phyloP scores from a whole-genome alignment of 2,888 invertebrate species.

The Quadroppia sp. region DNA sequence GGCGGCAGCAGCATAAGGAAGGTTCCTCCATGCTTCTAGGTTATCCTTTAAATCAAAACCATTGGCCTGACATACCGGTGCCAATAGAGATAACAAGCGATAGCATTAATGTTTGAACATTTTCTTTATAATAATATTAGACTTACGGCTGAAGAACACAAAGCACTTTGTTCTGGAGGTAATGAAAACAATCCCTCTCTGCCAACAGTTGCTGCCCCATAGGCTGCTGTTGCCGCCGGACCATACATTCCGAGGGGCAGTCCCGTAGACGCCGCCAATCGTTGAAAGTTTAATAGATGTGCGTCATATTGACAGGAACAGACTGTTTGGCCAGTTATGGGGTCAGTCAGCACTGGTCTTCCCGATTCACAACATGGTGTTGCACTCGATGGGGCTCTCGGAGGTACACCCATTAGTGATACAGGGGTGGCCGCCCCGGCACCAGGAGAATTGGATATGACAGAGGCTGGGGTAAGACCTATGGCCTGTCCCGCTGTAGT shows the following conservation, averaged over 20 bases:
- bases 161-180: constrained; percentile 53
- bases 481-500: constrained; percentile 32
- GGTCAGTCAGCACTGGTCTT: constrained; percentile 77
- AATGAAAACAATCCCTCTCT: constrained; percentile 54
- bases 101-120: too few relatives aligned
- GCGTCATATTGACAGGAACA: constrained; percentile 93
- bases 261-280: constrained; percentile 46
- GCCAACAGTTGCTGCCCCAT: constrained; percentile 55
- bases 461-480: constrained; percentile 24
- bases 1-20: constrained; percentile 54
- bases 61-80: constrained; percentile 61
- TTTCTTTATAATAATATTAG: too few relatives aligned
- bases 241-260: constrained; percentile 45
- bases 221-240: constrained; percentile 47
- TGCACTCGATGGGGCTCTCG: constrained; percentile 37
- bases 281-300: constrained; percentile 61
- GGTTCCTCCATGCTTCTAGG: constrained; percentile 54
- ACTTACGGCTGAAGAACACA: constrained; percentile 55
- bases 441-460: constrained; percentile 1
- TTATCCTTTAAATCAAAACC: constrained; percentile 85
- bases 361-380: constrained; percentile 79
- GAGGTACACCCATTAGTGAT: constrained; percentile 16
- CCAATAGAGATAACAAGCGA: neutral
- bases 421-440: constrained; percentile 22
- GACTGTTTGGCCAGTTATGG: constrained; percentile 84